A percentile compares a stretch with the other conserved stretches of the same genome.
phyloP scores from a whole-genome alignment of 2,888 invertebrate genomes.

The Leucophenga maculata region DNA sequence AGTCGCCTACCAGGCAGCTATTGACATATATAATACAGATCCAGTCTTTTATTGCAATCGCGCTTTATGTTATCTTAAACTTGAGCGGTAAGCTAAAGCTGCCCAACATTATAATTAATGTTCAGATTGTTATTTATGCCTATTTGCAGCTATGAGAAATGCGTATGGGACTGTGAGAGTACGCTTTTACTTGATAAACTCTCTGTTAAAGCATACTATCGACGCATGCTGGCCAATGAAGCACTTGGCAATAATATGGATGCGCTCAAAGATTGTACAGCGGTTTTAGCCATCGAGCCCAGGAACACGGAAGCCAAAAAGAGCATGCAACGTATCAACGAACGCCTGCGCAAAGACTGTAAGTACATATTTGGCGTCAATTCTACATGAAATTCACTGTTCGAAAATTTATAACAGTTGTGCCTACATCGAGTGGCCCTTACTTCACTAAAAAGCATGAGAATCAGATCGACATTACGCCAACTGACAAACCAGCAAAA shows the following conservation, averaged over 20 bases:
- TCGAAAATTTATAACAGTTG: conserved; percentile 36
- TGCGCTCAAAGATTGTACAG: conserved; percentile 81
- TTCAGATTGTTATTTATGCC: too few species aligned
- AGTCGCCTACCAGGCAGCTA: conserved; percentile 88
- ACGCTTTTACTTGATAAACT: conserved; percentile 84
- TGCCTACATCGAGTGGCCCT: conserved; percentile 53
- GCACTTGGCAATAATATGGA: conserved; percentile 80
- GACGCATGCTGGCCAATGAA: conserved; percentile 85
- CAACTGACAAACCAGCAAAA: conserved; percentile 65
- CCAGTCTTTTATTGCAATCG: conserved; percentile 90
- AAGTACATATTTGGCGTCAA: too few species aligned
- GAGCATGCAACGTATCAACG: conserved; percentile 66
- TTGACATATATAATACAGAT: conserved; percentile 84
- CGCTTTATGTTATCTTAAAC: conserved; percentile 88
- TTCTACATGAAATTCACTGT: too few species aligned
- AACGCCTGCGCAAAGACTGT: conserved; percentile 61
- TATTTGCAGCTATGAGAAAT: conserved; percentile 57
- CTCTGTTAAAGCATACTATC: conserved; percentile 88
- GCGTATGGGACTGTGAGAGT: conserved; percentile 81
- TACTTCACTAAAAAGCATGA: conserved; percentile 54
- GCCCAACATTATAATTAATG: not conserved
- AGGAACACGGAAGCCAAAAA: conserved; percentile 80
- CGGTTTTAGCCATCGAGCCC: conserved; percentile 84
- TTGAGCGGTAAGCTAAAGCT: conserved; percentile 78
- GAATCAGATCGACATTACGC: conserved; percentile 60